Percentiles rank a stretch among this genome's conserved stretches.
These are phyloP conservation scores for Neoaliturus tenellus DNA, from an alignment of 2,888 invertebrate species.

Conservation along the genomic window DNA sequence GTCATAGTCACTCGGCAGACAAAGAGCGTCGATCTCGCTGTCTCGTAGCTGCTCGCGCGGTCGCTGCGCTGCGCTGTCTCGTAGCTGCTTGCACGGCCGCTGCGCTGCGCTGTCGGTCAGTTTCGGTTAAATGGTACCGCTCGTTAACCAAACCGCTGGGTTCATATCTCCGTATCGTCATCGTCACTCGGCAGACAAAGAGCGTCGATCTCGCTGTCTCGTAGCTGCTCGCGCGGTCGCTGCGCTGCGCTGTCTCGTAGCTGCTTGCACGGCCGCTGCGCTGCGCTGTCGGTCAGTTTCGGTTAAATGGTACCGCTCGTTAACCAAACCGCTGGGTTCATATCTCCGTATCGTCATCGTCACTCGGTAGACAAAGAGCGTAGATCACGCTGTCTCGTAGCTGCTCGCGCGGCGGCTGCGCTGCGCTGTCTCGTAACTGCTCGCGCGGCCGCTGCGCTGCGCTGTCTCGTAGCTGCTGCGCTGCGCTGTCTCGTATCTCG, in stretches of 20 bases:
- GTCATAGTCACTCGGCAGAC: background rate
- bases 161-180: background rate
- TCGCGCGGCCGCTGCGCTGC: too few species aligned
- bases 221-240: background rate
- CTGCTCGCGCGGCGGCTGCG: background rate
- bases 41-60: background rate
- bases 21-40: background rate
- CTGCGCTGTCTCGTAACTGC: too few species aligned
- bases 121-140: slow-evolving; percentile 22
- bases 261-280: too few species aligned
- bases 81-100: too few species aligned
- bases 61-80: background rate
- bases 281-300: slow-evolving; percentile 26
- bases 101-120: slow-evolving; percentile 25
- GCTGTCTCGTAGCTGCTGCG: too few species aligned
- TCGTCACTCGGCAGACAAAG: background rate
- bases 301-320: slow-evolving; percentile 24
- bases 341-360: background rate
- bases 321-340: slow-evolving; percentile 21
- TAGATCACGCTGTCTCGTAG: background rate
- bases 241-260: too few species aligned
- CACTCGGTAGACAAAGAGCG: background rate
- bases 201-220: background rate
- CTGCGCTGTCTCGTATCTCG: too few species aligned
- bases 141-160: slow-evolving; percentile 30